Base-by-base conservation (phyloP, 1,140 invertebrate genomes). In the Penaeus chinensis region DNA sequence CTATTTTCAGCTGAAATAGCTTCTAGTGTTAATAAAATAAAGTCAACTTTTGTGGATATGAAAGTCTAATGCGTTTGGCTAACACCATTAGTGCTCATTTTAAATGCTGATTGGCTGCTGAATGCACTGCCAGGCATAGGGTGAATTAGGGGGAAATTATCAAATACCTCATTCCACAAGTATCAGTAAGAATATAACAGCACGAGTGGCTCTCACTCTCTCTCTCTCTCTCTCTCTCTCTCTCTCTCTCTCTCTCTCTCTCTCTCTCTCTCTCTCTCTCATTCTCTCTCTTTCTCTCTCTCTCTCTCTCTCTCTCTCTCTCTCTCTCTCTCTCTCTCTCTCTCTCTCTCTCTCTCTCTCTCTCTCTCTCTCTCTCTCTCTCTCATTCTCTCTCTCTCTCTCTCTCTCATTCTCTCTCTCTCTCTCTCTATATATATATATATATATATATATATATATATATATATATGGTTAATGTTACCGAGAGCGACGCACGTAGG, bases 201-300 rank as follows among this genome's bases (percentile, higher is more conserved):
- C 32, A 32, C 32, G 32, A 32, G 32, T 32, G 32, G 32, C 32
- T 76, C 71, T 76, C 2, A n/a, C 71, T 76, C 71, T 76, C 71
- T 76, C 71, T 76, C 71, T 76, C 71, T 76, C 71, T 76, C 71
- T 76, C 71, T 76, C 71, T 76, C 71, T 76, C 71, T 76, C 71
- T 76, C 71, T 76, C 71, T 76, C 71, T 76, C 71, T 76, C 71
- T 76, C 71, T 76, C 71, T 76, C 71, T 76, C 71, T 76, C 71
- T 76, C 71, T 76, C 71, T 76, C 71, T 76, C 71, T 76, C 71
- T 76, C 71, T 76, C 71, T 76, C 71, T 76, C 71, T 76, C 71
- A 22, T 27, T 76, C 71, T 76, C 71, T 76, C 71, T 76, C 71
- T 76, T 27, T 76, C 71, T 76, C 71, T 76, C 71, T 76, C 71